Evolutionary conservation across 2,888 invertebrate species (phyloP), one percentile per base, ranked within the genome.

Genomic region (Ornithoptera alexandrae): DNA sequence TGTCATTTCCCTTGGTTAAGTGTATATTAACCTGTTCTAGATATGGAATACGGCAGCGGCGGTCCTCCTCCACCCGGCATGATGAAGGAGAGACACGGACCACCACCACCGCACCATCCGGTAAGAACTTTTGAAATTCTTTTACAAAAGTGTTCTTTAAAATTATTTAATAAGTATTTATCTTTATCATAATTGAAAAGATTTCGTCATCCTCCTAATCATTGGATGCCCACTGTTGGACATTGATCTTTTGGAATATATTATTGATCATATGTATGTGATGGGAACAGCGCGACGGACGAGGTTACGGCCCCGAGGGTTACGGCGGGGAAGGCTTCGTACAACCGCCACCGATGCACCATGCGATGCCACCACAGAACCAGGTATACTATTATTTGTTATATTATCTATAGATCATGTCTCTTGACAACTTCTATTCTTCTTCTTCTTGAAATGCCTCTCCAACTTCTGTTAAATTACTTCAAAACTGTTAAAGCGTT

Each of bases 41-140:
- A 93, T 71, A 91, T 93, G 92, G 93, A 93, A 62, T 93, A 83
- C 74, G 92, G 93, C 1, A 89, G 92, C 73, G 92, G 92, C 1
- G 92, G 92, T 56, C 91, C 92, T 1, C 92, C 92, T 59, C 90
- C 88, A 0, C 90, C 94, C 22, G 94, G 94, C 6, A 90, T 94
- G 86, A 94, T 94, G 93, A 94, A 94, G 82, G 94, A 94, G 70
- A 91, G 94, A 77, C 91, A 91, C 74, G 93, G 94, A 0, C 93
- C 94, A 2, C 91, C 90, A 5, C 89, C 92, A 12, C 92, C 90
- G 1, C 93, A 92, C 73, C 93, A 93, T 74, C 92, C 92, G 84
- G 93, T 93, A 79, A 84, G 70, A 8, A 56, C n/a, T 20, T 50
- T 2, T 3, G 3, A 3, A 30, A 30, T 30, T 0, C 30, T 30